Base-by-base conservation (phyloP, 2,113 vertebrate genomes). In the Pterocles gutturalis region DNA sequence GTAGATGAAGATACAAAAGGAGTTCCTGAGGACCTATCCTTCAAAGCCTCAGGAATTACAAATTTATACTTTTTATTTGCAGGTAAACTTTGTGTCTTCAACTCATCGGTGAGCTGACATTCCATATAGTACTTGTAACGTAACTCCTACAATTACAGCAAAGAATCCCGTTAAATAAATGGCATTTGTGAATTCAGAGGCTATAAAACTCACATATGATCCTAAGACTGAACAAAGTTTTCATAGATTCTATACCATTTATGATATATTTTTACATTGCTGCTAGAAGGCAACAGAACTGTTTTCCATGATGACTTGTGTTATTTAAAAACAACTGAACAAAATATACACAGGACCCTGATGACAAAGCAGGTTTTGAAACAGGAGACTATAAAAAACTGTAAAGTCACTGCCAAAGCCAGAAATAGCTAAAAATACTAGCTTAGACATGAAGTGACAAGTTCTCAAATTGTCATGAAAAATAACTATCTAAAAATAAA, bases 111-210 rank as follows among this genome's bases (percentile, higher is more conserved):
- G 58, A 33, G 6, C 62, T 80, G 79, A 80, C 5, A 34, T 82
- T 89, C 91, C 92, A 93, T 72, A 13, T 97, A 98, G 80, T 97
- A 95, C 71, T 93, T 94, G 69, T 96, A 97, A 85, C 97, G 97
- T 18, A 97, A 65, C 67, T 98, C 97, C 97, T 98, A 53, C 43
- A 97, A 94, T 83, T 24, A 75, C 38, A 96, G 82, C 9, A 89
- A 76, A 83, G 31, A 64, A 46, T 13, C 45, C 16, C 1, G 4
- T 80, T 94, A 83, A 84, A 20, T 69, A 67, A 70, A 65, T 0
- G 1, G 36, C 20, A 87, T 75, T 66, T 75, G 16, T 58, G 8
- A 33, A 95, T 75, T 83, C 77, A 75, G 41, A 80, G 4, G 17
- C 60, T 82, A 38, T n/a, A 81, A 72, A 76, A 64, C 9, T 76